These are phyloP conservation scores for Lophius piscatorius DNA, from an alignment of 2,113 vertebrate species.

Conservation along the genomic window DNA sequence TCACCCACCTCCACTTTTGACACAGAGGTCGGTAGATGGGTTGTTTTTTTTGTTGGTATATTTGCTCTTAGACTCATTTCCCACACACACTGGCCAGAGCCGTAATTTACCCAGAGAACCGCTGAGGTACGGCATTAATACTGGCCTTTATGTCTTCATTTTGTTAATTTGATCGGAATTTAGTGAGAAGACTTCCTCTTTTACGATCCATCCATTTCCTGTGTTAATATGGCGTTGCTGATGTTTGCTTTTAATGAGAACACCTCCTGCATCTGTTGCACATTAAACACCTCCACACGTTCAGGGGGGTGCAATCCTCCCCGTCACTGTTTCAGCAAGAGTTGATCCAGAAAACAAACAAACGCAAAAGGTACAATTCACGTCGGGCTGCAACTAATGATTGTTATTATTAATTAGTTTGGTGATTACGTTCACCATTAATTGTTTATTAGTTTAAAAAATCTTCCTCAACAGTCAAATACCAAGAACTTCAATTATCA, in stretches of 20 bases:
- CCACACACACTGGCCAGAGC: too few relatives aligned
- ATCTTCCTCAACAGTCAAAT: too few relatives aligned
- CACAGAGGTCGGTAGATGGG: not conserved
- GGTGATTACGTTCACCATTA: too few relatives aligned
- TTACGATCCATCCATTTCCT: not conserved
- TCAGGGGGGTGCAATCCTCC: not conserved
- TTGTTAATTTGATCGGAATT: not conserved
- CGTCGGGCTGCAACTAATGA: too few relatives aligned
- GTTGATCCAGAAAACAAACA: too few relatives aligned
- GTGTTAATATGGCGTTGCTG: not conserved
- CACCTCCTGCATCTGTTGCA: slow-evolving; percentile 18
- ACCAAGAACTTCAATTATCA: too few relatives aligned
- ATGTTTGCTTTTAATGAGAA: slow-evolving; percentile 16
- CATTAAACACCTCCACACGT: slow-evolving; percentile 13
- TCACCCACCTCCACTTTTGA: not conserved
- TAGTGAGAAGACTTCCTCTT: not conserved
- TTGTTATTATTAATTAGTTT: too few relatives aligned
- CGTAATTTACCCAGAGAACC: too few relatives aligned
- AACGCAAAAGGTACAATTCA: too few relatives aligned
- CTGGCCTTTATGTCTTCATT: not conserved
- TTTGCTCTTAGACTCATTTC: too few relatives aligned
- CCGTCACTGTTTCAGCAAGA: slow-evolving; percentile 10
- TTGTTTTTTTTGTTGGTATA: not conserved
- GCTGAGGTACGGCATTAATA: too few relatives aligned
- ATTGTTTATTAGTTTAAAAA: too few relatives aligned